Evolutionary conservation across 2,113 vertebrate species (phyloP), one percentile per base, ranked within the genome.

Genomic region (Eurypyga helias): DNA sequence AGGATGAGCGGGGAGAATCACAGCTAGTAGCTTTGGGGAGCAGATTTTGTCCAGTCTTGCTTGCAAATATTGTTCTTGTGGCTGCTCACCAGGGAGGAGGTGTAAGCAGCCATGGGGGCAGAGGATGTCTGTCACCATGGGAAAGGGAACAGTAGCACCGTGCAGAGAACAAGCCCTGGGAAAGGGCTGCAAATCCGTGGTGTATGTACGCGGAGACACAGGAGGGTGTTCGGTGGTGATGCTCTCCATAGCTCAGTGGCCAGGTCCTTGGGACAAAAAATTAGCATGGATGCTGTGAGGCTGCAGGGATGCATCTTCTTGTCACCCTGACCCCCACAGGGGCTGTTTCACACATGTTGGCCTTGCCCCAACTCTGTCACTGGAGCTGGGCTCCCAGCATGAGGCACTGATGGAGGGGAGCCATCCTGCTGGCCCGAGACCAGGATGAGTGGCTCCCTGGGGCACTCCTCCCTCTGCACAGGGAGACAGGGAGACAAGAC

Each of bases 311-410:
- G 17, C 29, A 23, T 58, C 38, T 38, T 51, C 19, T 71, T 48
- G 6, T 60, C 38, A 13, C n/a, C 36, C 25, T 67, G 65, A 51
- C 21, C 31, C 9, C 48, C 61, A 38, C 2, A 1, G 51, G 23
- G n/a, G 14, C 34, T 33, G 21, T 62, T 75, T n/a, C 36, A 48
- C 25, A 38, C 15, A 13, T 4, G 16, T 9, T 24, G 65, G 4
- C 38, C 4, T 60, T 41, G n/a, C 17, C 19, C 5, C 5, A 7
- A 34, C 49, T 48, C 41, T 20, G 16, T 55, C 6, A 8, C 54
- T 31, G 2, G 3, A 77, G 23, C 18, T 24, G 43, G 24, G 33
- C 46, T 25, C 18, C 45, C 51, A 0, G 0, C 11, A 2, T 34
- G 38, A 85, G 55, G 51, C 46, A 18, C 55, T 28, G 81, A 14